Percentiles rank a stretch among this genome's conserved stretches.
phyloP scores from a whole-genome alignment of 2,113 vertebrate species.

The Nansenia antarctica region DNA sequence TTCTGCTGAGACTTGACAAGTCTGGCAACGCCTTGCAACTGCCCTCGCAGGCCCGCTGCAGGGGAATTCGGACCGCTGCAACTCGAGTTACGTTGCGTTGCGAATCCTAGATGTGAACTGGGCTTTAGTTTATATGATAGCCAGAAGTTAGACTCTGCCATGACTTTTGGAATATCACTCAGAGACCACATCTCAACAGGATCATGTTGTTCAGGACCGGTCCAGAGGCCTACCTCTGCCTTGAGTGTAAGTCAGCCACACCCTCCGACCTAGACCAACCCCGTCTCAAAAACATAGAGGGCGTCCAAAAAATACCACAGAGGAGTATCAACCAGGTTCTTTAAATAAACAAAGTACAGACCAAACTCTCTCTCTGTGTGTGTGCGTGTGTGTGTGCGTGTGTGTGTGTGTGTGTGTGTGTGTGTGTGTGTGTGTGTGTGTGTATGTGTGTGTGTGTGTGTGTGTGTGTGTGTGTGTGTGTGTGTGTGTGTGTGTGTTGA shows the following conservation, averaged over 20 bases:
- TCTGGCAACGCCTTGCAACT: slow-evolving; percentile 32
- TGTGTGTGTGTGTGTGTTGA: slow-evolving; percentile 17
- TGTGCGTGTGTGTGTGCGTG: background rate
- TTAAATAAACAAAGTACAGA: slow-evolving; percentile 51
- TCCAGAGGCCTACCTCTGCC: slow-evolving; percentile 26
- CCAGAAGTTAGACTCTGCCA: slow-evolving; percentile 4
- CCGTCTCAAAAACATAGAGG: slow-evolving; percentile 49
- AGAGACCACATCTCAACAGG: background rate
- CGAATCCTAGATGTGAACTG: too few species aligned
- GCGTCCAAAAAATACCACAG: slow-evolving; percentile 60
- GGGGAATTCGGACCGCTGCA: too few species aligned
- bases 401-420: background rate
- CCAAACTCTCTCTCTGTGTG: background rate
- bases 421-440: background rate
- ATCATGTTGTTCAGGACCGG: background rate
- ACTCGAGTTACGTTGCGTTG: too few species aligned
- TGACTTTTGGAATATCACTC: background rate
- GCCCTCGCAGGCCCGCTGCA: background rate
- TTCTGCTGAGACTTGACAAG: too few species aligned
- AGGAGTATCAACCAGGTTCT: slow-evolving; percentile 39
- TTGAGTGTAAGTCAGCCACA: slow-evolving; percentile 42
- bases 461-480: background rate
- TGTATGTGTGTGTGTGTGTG: background rate
- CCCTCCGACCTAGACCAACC: too few species aligned
- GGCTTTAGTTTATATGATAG: slow-evolving; percentile 9